phyloP scores from a whole-genome alignment of 2,797 vertebrate genomes.

The Coccyzus lansbergi region DNA sequence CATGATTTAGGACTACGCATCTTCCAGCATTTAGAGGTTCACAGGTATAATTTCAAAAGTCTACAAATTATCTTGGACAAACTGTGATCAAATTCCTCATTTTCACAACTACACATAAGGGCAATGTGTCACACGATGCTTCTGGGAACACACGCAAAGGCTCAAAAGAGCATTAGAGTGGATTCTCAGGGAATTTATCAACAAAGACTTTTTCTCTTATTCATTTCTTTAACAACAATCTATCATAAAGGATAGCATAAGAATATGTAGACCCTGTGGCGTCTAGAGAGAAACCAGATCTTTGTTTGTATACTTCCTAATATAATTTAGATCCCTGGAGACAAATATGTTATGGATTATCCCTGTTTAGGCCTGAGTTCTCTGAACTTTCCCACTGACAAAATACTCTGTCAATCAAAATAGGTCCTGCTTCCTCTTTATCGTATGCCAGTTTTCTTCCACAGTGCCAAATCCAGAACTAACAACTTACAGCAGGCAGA shows the following conservation, averaged over 20 bases:
- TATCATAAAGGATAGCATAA: conserved; percentile 23
- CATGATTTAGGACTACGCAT: not conserved
- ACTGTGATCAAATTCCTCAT: not conserved
- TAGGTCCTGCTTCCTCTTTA: conserved; percentile 29
- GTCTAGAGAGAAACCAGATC: conserved; percentile 17
- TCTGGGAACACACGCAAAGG: not conserved
- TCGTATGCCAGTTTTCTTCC: conserved; percentile 14
- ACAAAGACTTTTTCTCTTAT: conserved; percentile 4
- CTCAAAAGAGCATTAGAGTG: conserved; percentile 17
- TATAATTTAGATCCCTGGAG: conserved; percentile 26
- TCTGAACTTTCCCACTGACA: conserved; percentile 42
- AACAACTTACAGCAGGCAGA: conserved; percentile 49
- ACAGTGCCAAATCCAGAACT: conserved; percentile 41
- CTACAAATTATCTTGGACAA: not conserved
- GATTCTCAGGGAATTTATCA: conserved; percentile 8
- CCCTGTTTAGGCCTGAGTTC: conserved; percentile 32
- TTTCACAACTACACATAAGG: conserved; percentile 32
- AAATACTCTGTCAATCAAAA: conserved; percentile 40
- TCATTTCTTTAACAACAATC: conserved; percentile 13
- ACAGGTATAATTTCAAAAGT: not conserved
- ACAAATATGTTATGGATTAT: conserved; percentile 46
- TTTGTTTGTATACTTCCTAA: conserved; percentile 51
- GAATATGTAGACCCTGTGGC: not conserved
- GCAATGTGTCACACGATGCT: conserved; percentile 3
- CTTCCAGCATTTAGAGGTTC: not conserved